Evolutionary conservation across 2,888 invertebrate genomes (phyloP), one percentile per base, ranked within the genome.

Genomic region (Gandaritis pyraliata): DNA sequence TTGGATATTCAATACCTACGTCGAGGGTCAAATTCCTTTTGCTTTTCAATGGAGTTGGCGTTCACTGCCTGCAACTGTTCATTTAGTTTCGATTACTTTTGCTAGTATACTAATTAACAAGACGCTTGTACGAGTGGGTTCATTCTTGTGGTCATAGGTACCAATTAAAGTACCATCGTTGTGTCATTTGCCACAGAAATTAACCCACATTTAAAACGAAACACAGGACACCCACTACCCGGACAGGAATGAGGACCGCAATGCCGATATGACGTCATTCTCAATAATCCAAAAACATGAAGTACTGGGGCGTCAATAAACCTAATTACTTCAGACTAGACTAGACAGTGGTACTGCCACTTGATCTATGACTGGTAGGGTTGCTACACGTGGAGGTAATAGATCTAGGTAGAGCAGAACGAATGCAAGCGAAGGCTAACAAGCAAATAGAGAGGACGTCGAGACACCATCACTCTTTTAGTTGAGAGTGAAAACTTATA

Each of bases 221-320:
- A 47, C 12, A 39, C 4, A 30, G 29, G 56, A 57, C 50, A 36
- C 50, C 49, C 57, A 57, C 50, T 33, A 4, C 3, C 12, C n/a
- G 39, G 30, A 15, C 52, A 41, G 52, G 47, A 58, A 50, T 33
- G n/a, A 59, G 52, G 53, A 23, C 15, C 53, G 53, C 59, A 53
- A 43, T 54, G 59, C 43, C 41, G 48, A 59, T 41, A 11, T 59
- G 48, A 59, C 53, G 18, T 54, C 59, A 54, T 41, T 23, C 48
- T 36, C 16, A 49, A 54, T 54, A 30, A 43, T 33, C 29, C 39
- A 47, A 47, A 52, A 36, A 45, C 23, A 52, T 47, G 46, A 49
- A 16, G 23, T 47, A 52, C 29, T 46, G 45, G 43, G 13, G 36
- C 58, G 50, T 13, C 29, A 47, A 29, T 46, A 50, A 36, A 36